Conservation (phyloP, 2,888 invertebrate genomes). For the Hoplodrina blanda region DNA sequence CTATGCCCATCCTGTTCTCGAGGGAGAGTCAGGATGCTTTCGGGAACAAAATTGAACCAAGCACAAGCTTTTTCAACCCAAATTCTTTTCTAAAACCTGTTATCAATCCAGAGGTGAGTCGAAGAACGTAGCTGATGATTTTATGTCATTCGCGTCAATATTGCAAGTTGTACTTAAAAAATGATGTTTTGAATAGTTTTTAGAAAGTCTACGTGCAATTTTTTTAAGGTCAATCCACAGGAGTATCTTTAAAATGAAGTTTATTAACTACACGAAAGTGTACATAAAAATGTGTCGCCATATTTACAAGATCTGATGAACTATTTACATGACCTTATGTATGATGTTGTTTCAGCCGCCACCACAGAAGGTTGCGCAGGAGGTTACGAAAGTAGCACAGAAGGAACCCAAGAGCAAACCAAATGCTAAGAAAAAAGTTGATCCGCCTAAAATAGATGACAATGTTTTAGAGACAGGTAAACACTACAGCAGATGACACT, state of each 20-base stretch:
- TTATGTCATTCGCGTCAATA: slow-evolving; percentile 60
- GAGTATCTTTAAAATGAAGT: slow-evolving; percentile 14
- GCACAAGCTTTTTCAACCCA: slow-evolving; percentile 83
- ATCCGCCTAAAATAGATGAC: slow-evolving; percentile 75
- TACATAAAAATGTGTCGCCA: slow-evolving; percentile 70
- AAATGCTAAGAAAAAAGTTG: slow-evolving; percentile 76
- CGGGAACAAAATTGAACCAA: slow-evolving; percentile 86
- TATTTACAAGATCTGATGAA: slow-evolving; percentile 67
- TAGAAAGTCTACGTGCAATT: slow-evolving; percentile 26
- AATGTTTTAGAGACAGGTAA: slow-evolving; percentile 84
- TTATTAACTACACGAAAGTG: slow-evolving; percentile 39
- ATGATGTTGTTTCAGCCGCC: slow-evolving; percentile 74
- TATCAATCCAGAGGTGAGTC: slow-evolving; percentile 82
- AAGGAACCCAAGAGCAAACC: slow-evolving; percentile 73
- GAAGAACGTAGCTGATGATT: slow-evolving; percentile 61
- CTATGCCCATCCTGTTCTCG: slow-evolving; percentile 87
- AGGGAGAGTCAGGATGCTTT: slow-evolving; percentile 89
- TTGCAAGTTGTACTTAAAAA: slow-evolving; percentile 25
- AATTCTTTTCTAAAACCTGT: slow-evolving; percentile 75
- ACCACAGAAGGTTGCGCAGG: slow-evolving; percentile 66
- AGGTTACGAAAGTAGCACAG: slow-evolving; percentile 65
- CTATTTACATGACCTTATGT: slow-evolving; percentile 66
- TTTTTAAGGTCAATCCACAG: slow-evolving; percentile 5
- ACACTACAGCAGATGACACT: slow-evolving; percentile 43
- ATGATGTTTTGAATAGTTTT: slow-evolving; percentile 16